Evolutionary conservation across 1,140 invertebrate species (phyloP), one percentile per base, ranked within the genome.

Genomic region (Aricia agestis): DNA sequence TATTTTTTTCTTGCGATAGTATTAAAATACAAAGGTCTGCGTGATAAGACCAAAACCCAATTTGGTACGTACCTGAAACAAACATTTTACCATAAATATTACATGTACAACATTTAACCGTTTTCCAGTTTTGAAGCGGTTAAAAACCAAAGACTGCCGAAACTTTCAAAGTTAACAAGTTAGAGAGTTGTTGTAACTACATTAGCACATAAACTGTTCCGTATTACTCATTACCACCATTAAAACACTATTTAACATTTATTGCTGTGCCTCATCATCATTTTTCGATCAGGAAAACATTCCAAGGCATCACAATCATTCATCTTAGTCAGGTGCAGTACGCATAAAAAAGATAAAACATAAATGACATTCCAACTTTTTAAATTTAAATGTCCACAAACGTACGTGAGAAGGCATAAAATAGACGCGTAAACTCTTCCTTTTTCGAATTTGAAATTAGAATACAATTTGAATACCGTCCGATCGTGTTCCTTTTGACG

Each of bases 361-460:
- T 18, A 63, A 18, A 63, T 19, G 17, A 63, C 18, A 63, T 19
- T 19, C 17, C 59, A 63, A 25, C 18, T 59, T 59, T 36, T 36
- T 36, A 36, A 36, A 36, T 36, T 36, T 36, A 36, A 36, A 36
- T 36, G 36, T 36, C 36, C 45, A 52, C 45, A 52, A 52, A 52
- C 45, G 45, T 63, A 63, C 59, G 59, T 63, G 59, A 63, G 59
- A 17, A 63, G 59, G 18, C 59, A 63, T 63, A 59, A 59, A 59
- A 63, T 17, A 11, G 59, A 19, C 59, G 45, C 45, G 45, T 52
- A 11, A 63, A 63, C 59, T 63, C 59, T 63, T 63, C 59, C 59
- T 63, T 63, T 63, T 63, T 63, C 59, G 59, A 63, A 63, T 63
- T 63, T 13, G 18, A 63, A 63, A 31, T 63, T 25, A 63, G 59